Evolutionary conservation across 2,797 vertebrate species (phyloP).

Genomic region (Scomberomorus guttatus): DNA sequence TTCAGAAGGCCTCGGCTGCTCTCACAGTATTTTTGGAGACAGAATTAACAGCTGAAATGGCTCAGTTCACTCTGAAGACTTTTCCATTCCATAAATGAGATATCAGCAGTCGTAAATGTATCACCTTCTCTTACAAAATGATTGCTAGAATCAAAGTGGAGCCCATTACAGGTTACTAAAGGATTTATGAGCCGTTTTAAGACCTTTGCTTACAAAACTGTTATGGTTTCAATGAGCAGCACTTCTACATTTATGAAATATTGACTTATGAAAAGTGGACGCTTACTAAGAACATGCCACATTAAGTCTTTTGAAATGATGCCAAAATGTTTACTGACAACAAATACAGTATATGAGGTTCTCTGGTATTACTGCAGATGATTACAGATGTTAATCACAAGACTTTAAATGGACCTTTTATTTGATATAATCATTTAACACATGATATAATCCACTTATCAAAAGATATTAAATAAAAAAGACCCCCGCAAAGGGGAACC

Average conservation of each 20-base stretch:
- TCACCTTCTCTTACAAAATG: slow-evolving; percentile 20
- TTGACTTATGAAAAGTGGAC: slow-evolving; percentile 22
- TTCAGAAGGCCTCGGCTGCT: slow-evolving; percentile 1
- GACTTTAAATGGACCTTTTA: neutral
- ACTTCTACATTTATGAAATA: slow-evolving; percentile 41
- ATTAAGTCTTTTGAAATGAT: neutral
- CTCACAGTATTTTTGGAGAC: neutral
- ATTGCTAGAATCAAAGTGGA: slow-evolving; percentile 11
- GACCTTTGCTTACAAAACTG: slow-evolving; percentile 41
- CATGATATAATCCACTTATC: too few species aligned
- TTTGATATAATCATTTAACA: too few species aligned
- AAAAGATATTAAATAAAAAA: too few species aligned
- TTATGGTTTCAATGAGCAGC: slow-evolving; percentile 13
- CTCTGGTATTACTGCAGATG: neutral
- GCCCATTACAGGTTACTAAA: slow-evolving; percentile 23
- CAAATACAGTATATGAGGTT: neutral
- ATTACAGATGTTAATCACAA: neutral
- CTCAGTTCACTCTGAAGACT: slow-evolving; percentile 10
- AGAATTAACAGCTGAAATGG: slow-evolving; percentile 9
- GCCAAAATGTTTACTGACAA: neutral
- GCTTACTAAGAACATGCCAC: neutral
- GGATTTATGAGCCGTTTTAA: slow-evolving; percentile 42
- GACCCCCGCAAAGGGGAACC: neutral
- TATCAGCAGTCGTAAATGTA: slow-evolving; percentile 28
- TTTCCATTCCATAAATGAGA: slow-evolving; percentile 31